Percentiles rank a stretch among this genome's conserved stretches.
Conservation (phyloP, 2,797 vertebrate species). For the Oceanodroma leucorhoa region DNA sequence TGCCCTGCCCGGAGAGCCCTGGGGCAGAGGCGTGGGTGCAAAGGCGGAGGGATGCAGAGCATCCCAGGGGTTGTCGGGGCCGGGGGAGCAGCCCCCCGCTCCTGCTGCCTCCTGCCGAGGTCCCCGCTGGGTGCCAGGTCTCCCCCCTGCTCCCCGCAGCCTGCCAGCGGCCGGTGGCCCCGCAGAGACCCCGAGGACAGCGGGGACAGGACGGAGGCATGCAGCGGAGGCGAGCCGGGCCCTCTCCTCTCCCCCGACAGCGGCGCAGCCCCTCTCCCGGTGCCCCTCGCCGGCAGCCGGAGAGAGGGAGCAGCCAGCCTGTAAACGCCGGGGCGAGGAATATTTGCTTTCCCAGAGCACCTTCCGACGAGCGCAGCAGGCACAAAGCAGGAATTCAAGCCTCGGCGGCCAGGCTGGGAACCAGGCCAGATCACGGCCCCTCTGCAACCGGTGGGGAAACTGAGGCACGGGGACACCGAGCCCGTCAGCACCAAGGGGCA, state of each 20-base stretch:
- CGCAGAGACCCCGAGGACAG: background rate
- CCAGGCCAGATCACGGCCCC: background rate
- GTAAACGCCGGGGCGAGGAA: background rate
- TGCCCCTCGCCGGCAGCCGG: background rate
- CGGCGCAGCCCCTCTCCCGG: background rate
- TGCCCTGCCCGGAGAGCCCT: rapidly evolving
- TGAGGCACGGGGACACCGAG: background rate
- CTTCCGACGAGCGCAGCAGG: background rate
- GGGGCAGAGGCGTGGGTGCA: rapidly evolving
- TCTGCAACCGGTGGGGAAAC: background rate
- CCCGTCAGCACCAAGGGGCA: rapidly evolving
- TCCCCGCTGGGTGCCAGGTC: rapidly evolving
- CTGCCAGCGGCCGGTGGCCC: too few relatives aligned
- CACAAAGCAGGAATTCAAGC: constrained; percentile 53
- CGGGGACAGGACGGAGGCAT: rapidly evolving
- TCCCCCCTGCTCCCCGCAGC: background rate
- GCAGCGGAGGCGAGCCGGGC: background rate
- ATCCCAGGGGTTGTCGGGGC: rapidly evolving
- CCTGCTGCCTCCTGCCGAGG: background rate
- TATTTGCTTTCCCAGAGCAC: constrained; percentile 65
- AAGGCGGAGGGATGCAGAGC: background rate
- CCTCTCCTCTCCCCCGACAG: background rate
- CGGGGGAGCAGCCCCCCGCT: background rate
- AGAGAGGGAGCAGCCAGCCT: background rate
- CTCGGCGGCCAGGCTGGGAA: background rate